Conservation (phyloP, 2,113 vertebrate species). For the Morone saxatilis region DNA sequence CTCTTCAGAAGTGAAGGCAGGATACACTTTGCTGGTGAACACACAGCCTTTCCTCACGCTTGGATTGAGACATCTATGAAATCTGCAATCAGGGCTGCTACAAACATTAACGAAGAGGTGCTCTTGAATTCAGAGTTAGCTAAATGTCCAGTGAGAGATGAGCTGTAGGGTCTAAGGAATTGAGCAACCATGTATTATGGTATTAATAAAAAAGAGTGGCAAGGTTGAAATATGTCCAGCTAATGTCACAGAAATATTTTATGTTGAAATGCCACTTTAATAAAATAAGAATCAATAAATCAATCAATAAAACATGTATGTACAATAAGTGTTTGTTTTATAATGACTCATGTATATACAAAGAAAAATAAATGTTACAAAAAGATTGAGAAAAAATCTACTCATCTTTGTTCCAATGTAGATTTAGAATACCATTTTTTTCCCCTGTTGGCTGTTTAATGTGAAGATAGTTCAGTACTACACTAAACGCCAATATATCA, state of each 20-base stretch:
- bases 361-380: no score
- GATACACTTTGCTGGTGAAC: slow-evolving; percentile 87
- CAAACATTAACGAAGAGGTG: slow-evolving; percentile 73
- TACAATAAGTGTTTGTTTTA: not conserved
- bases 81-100: slow-evolving; percentile 79
- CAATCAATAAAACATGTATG: not conserved
- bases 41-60: slow-evolving; percentile 80
- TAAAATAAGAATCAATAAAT: not conserved
- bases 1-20: slow-evolving; percentile 78
- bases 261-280: not conserved
- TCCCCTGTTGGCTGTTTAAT: no score
- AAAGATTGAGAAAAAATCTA: no score
- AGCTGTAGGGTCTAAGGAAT: slow-evolving; percentile 1
- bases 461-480: no score
- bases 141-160: not conserved
- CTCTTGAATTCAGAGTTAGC: not conserved
- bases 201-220: not conserved
- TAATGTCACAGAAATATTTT: not conserved
- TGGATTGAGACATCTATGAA: slow-evolving; percentile 89
- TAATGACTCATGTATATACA: no score
- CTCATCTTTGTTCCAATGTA: no score
- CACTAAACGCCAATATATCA: no score
- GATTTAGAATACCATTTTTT: no score
- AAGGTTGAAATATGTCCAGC: not conserved
- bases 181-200: not conserved